phyloP scores from a whole-genome alignment of 2,888 invertebrate genomes.

The Polydrusus cervinus region DNA sequence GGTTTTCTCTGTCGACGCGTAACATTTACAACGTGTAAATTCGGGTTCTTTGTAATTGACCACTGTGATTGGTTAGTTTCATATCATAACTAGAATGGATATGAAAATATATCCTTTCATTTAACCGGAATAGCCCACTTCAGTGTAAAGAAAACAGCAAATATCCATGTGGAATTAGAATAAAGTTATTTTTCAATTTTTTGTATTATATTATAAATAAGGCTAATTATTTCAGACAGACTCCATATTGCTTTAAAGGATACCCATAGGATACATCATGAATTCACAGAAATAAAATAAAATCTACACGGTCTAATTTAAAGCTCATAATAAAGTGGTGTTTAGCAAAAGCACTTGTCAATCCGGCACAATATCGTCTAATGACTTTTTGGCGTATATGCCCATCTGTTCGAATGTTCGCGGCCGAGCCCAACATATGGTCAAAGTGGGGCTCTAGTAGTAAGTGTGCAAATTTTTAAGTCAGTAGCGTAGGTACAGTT shows the following conservation, averaged over 20 bases:
- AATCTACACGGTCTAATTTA: slow-evolving; percentile 53
- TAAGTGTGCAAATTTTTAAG: slow-evolving; percentile 51
- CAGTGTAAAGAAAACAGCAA: no score
- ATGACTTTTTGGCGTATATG: slow-evolving; percentile 72
- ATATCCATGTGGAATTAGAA: no score
- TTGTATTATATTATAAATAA: no score
- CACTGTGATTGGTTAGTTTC: no score
- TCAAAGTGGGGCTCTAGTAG: slow-evolving; percentile 61
- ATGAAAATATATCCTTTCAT: no score
- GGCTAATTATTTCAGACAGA: no score
- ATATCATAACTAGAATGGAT: no score
- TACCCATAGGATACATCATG: not conserved
- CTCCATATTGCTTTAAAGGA: not conserved
- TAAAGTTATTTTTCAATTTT: no score
- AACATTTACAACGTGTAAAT: no score
- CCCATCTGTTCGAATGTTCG: slow-evolving; percentile 72
- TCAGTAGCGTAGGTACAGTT: slow-evolving; percentile 32
- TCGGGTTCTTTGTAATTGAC: no score
- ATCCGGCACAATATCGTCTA: slow-evolving; percentile 70
- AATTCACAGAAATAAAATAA: slow-evolving; percentile 6
- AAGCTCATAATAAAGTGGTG: slow-evolving; percentile 61
- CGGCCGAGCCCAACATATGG: slow-evolving; percentile 71
- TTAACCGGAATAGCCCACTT: no score
- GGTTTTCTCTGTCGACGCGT: no score
- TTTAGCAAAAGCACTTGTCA: slow-evolving; percentile 68